These are phyloP conservation scores for Drosophila phalerata DNA, from an alignment of 2,888 invertebrate species.

Conservation along the genomic window DNA sequence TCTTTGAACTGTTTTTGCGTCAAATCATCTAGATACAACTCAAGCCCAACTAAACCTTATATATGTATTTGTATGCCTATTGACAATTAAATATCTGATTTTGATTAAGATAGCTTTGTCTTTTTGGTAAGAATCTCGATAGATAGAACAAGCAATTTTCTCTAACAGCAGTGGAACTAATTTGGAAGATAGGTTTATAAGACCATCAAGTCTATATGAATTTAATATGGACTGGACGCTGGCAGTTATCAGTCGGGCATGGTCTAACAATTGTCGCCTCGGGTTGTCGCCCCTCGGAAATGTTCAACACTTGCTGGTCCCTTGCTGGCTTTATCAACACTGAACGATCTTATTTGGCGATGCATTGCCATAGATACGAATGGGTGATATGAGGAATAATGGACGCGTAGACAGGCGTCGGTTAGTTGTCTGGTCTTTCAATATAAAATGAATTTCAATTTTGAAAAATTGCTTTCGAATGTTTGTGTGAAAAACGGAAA, in stretches of 20 bases:
- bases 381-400: conserved; percentile 61
- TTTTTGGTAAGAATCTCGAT: conserved; percentile 27
- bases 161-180: conserved; percentile 49
- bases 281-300: conserved; percentile 34
- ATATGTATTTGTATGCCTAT: not conserved
- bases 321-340: conserved; percentile 50
- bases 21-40: not conserved
- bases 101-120: conserved; percentile 5
- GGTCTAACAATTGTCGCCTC: conserved; percentile 40
- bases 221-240: conserved; percentile 8
- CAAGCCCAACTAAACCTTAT: not conserved
- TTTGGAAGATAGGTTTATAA: conserved; percentile 37
- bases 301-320: conserved; percentile 71
- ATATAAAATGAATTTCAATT: conserved; percentile 77
- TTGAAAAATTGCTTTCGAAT: conserved; percentile 77
- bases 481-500: conserved; percentile 79
- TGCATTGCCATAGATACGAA: conserved; percentile 64
- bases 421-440: conserved; percentile 29
- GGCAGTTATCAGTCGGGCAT: conserved; percentile 33
- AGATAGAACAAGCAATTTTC: conserved; percentile 30
- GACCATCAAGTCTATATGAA: conserved; percentile 9
- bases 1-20: not conserved
- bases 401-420: conserved; percentile 68
- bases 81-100: conserved; percentile 12
- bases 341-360: conserved; percentile 66